Evolutionary conservation across 1,140 invertebrate genomes (phyloP).

Genomic region (Dryas iulia): DNA sequence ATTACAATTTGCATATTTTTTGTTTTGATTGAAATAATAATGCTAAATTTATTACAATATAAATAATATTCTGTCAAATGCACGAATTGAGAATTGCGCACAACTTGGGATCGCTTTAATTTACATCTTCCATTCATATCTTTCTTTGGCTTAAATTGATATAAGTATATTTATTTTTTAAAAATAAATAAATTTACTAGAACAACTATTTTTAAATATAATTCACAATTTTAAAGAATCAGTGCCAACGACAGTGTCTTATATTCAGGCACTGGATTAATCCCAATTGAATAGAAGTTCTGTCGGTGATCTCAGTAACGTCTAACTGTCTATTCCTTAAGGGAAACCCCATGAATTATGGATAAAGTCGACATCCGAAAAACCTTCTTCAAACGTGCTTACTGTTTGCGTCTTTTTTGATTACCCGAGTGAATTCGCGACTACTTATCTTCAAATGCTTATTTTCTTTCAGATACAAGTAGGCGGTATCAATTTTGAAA

Average conservation of each 20-base stretch:
- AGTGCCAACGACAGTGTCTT: constrained; percentile 6
- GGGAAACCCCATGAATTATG: constrained; percentile 45
- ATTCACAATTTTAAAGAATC: background rate
- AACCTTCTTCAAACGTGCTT: constrained; percentile 30
- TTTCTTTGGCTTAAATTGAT: too few species aligned
- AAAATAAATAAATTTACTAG: too few species aligned
- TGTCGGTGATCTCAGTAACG: constrained; percentile 39
- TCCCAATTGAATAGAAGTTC: constrained; percentile 36
- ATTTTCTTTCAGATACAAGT: constrained; percentile 3
- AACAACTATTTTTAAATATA: too few species aligned
- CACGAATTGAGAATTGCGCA: background rate
- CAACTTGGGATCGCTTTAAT: background rate
- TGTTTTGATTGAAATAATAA: too few species aligned
- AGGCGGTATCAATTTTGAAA: background rate
- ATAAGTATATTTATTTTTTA: too few species aligned
- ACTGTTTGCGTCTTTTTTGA: constrained; percentile 29
- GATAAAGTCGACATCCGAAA: constrained; percentile 41
- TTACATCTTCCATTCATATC: background rate
- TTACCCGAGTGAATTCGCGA: constrained; percentile 30
- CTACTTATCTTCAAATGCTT: constrained; percentile 1
- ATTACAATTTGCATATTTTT: too few species aligned
- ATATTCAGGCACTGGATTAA: constrained; percentile 20
- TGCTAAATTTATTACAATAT: background rate
- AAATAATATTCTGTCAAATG: background rate
- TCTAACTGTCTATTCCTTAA: constrained; percentile 43